Evolutionary conservation across 2,888 invertebrate genomes (phyloP), one percentile per base, ranked within the genome.

Genomic region (Sarcophaga subvicina): DNA sequence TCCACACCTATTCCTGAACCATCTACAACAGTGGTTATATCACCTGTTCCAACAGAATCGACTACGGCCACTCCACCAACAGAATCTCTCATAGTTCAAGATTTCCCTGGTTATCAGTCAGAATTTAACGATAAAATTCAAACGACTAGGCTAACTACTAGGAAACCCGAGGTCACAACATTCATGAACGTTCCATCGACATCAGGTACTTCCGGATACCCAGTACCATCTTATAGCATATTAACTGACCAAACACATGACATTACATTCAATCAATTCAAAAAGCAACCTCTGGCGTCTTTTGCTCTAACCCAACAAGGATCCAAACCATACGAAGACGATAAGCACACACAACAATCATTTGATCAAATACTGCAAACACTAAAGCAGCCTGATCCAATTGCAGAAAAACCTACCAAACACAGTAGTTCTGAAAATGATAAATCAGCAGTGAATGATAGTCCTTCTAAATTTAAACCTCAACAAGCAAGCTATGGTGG

Each of bases 361-460:
- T 91, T 93, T 89, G 92, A 93, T 87, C 92, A 93, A 89, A 93
- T 93, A 45, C 90, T 93, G 62, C 91, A 92, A 73, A 91, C 91
- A 6, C 89, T 93, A 0, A 92, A 92, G 27, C 20, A 72, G 67
- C 88, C 27, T 17, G 63, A 63, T 49, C 85, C 17, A 89, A 66
- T 69, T 4, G 2, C 69, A 14, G 71, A 85, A 14, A 60, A 75
- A 4, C 54, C 12, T 14, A 4, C 14, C 49, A 49, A 14, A 49
- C 49, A 14, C 49, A 49, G 4, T 49, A 49, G 14, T 49, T 49
- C 49, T 54, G 54, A 54, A 37, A 37, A 37, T 54, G 54, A 14
- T 17, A 54, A 54, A 17, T 5, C 54, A 14, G 54, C 17, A 4
- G 3, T 14, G 17, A 14, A 54, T 54, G 54, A 17, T 17, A 54